These are phyloP conservation scores for Brachionichthys hirsutus DNA, from an alignment of 2,113 vertebrate species.

Conservation along the genomic window DNA sequence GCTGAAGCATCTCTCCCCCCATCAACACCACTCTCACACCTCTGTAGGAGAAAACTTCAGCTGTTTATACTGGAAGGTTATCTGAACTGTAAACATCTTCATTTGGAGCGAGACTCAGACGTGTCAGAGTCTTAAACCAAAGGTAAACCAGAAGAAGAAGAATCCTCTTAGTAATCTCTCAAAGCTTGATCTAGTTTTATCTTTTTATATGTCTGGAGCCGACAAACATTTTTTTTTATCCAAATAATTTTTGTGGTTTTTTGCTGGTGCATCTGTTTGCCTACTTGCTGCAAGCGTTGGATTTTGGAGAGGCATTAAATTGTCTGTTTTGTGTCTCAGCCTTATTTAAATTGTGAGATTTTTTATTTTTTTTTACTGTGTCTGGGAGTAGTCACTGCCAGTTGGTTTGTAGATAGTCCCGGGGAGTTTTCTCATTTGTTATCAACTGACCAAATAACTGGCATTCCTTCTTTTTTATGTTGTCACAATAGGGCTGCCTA, in stretches of 20 bases:
- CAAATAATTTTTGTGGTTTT: conserved; percentile 3
- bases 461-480: conserved; percentile 59
- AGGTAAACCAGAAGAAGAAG: conserved; percentile 21
- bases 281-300: conserved; percentile 18
- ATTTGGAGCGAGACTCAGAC: conserved; percentile 40
- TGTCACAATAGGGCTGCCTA: conserved; percentile 40
- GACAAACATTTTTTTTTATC: conserved; percentile 41
- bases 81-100: conserved; percentile 71
- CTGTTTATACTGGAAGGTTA: conserved; percentile 72
- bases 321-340: conserved; percentile 37
- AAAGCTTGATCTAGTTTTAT: conserved; percentile 36
- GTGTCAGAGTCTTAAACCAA: conserved; percentile 20
- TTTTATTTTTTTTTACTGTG: conserved; percentile 25
- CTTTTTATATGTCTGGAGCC: conserved; percentile 35
- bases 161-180: conserved; percentile 34
- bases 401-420: conserved; percentile 44
- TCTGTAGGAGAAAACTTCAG: conserved; percentile 30
- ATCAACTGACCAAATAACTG: conserved; percentile 70
- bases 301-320: conserved; percentile 32
- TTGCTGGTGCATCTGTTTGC: background rate
- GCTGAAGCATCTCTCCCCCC: conserved; percentile 25
- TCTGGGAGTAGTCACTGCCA: conserved; percentile 39
- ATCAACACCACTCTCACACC: conserved; percentile 47
- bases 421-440: conserved; percentile 51
- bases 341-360: conserved; percentile 32